These are phyloP conservation scores for Pinna nobilis DNA, from an alignment of 1,140 invertebrate genomes.

Conservation along the genomic window DNA sequence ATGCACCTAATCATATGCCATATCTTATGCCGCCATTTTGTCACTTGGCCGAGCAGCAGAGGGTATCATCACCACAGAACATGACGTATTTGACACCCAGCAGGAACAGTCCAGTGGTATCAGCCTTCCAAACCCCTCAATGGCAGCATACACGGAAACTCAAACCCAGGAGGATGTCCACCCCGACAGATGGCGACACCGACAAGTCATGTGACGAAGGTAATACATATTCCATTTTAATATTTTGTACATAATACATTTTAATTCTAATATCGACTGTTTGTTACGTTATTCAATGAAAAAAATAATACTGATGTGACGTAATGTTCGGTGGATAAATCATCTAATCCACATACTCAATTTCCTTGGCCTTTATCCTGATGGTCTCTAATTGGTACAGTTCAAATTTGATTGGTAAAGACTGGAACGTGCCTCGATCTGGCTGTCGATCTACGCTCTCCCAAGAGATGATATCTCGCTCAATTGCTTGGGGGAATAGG, in stretches of 20 bases:
- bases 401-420: not conserved
- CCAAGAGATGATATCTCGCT: no score
- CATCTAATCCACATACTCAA: not conserved
- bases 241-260: not conserved
- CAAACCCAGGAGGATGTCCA: not conserved
- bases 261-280: not conserved
- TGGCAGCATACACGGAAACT: not conserved
- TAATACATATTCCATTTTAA: conserved; percentile 3
- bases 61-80: not conserved
- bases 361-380: not conserved
- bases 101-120: conserved; percentile 19
- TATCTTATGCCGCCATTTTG: not conserved
- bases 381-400: not conserved
- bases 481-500: no score
- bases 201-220: conserved; percentile 43
- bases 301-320: not conserved
- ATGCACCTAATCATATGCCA: conserved; percentile 1
- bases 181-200: conserved; percentile 26
- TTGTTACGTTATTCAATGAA: not conserved
- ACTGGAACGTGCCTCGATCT: not conserved
- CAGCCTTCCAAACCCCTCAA: conserved; percentile 21
- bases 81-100: conserved; percentile 23
- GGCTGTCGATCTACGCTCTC: no score
- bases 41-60: not conserved
- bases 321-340: not conserved